phyloP scores from a whole-genome alignment of 1,140 invertebrate species.

The Leptopilina clavipes region DNA sequence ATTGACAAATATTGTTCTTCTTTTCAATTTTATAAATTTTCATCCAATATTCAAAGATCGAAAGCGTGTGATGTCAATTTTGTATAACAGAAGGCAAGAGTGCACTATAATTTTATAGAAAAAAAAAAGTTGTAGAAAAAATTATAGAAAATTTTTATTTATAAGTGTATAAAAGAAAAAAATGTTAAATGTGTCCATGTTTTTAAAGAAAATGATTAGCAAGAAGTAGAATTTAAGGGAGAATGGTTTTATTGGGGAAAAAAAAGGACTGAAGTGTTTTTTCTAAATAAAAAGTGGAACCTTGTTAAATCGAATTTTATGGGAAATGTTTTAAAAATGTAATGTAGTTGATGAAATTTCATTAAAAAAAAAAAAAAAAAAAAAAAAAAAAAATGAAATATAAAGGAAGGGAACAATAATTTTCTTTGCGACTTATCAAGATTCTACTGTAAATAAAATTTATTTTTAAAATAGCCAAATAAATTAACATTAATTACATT shows the following conservation, averaged over 20 bases:
- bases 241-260: background rate
- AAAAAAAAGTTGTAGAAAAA: slow-evolving; percentile 12
- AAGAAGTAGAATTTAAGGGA: slow-evolving; percentile 10
- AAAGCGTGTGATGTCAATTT: slow-evolving; percentile 12
- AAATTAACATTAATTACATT: too few species aligned
- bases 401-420: too few species aligned
- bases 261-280: background rate
- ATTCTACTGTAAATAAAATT: too few species aligned
- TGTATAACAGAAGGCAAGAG: slow-evolving; percentile 23
- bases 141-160: slow-evolving; percentile 8
- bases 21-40: background rate
- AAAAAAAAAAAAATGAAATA: too few species aligned
- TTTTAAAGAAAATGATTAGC: slow-evolving; percentile 12
- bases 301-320: background rate
- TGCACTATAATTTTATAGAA: slow-evolving; percentile 28
- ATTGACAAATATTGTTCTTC: too few species aligned
- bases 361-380: too few species aligned
- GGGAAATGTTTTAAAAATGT: too few species aligned
- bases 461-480: too few species aligned
- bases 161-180: slow-evolving; percentile 20
- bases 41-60: background rate
- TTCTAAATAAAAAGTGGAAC: background rate
- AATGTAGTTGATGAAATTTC: too few species aligned
- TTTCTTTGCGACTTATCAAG: too few species aligned
- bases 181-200: slow-evolving; percentile 26